A percentile compares a stretch with the other conserved stretches of the same genome.
These are phyloP conservation scores for Meloidogyne hapla DNA, from an alignment of 1,140 invertebrate genomes.

Conservation along the genomic window DNA sequence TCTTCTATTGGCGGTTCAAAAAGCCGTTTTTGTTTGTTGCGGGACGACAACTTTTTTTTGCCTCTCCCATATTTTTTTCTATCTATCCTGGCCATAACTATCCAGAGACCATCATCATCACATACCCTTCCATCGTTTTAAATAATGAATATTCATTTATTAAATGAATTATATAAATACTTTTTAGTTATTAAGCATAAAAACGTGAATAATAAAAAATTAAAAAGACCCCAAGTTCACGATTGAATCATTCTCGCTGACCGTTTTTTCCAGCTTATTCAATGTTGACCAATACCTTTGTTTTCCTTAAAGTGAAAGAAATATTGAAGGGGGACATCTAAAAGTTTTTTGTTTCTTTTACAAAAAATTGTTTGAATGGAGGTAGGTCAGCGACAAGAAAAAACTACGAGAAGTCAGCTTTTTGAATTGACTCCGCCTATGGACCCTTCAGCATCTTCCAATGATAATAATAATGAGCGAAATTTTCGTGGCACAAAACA, in stretches of 20 bases:
- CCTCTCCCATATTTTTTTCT: not conserved
- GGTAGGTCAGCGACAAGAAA: not conserved
- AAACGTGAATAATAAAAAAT: too few relatives aligned
- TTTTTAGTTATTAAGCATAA: too few relatives aligned
- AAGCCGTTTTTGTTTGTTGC: conserved; percentile 1
- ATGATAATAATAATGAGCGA: not conserved
- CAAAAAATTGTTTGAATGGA: not conserved
- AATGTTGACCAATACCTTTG: not conserved
- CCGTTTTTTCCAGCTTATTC: not conserved
- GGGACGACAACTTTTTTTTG: not conserved
- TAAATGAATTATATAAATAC: too few relatives aligned
- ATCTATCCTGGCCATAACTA: not conserved
- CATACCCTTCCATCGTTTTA: too few relatives aligned
- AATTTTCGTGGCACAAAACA: not conserved
- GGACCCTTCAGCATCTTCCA: conserved; percentile 10
- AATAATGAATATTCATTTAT: too few relatives aligned
- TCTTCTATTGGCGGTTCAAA: not conserved
- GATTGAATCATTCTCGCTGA: not conserved
- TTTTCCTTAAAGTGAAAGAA: not conserved
- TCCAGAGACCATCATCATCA: not conserved
- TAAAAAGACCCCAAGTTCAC: too few relatives aligned
- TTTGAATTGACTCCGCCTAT: conserved; percentile 31
- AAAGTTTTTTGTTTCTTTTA: not conserved
- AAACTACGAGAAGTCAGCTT: not conserved
- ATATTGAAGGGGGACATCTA: not conserved